Conservation (phyloP, 2,888 invertebrate species). For the Zygogramma bicolorata region DNA sequence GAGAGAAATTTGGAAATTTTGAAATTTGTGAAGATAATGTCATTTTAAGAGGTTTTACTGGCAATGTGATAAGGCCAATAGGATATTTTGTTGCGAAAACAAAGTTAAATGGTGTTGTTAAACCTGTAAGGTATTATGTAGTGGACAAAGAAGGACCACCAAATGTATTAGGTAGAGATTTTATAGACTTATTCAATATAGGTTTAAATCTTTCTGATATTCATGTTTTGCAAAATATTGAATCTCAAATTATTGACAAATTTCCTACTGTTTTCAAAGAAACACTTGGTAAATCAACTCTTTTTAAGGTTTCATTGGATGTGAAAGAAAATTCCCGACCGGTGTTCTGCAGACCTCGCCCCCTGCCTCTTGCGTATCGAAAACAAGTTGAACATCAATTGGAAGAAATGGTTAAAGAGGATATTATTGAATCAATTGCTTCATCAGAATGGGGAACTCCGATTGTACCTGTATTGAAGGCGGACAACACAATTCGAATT, state of each 20-base stretch:
- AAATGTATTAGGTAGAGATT: conserved; percentile 8
- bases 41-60: background rate
- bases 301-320: no score
- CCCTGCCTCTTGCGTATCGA: no score
- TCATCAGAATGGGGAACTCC: conserved; percentile 19
- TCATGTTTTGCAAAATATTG: no score
- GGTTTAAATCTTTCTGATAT: background rate
- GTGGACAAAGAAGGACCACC: conserved; percentile 6
- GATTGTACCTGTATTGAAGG: conserved; percentile 18
- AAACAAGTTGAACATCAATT: background rate
- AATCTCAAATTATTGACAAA: no score
- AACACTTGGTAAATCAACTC: no score
- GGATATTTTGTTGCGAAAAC: conserved; percentile 1
- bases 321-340: no score
- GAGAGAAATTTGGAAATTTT: no score
- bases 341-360: no score
- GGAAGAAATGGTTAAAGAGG: background rate
- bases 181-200: conserved; percentile 7
- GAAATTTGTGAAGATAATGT: no score
- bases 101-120: background rate
- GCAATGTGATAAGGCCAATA: background rate
- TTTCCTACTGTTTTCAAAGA: no score
- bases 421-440: background rate
- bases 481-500: conserved; percentile 20
- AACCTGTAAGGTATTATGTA: background rate